A percentile compares a stretch with the other conserved stretches of the same genome.
Conservation (phyloP, 1,140 invertebrate genomes). For the Carposina sasakii region DNA sequence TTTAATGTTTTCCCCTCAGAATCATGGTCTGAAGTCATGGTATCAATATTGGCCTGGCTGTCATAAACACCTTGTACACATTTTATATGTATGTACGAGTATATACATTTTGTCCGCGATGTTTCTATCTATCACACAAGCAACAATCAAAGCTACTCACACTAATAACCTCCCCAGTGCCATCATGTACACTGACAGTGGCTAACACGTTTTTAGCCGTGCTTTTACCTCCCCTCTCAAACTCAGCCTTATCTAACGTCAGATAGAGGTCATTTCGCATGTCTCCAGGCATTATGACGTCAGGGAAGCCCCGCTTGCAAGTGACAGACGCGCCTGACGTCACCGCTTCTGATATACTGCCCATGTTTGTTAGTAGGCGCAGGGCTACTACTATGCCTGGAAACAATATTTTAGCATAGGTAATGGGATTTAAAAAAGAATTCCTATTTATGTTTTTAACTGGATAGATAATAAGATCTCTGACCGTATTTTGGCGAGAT, state of each 20-base stretch:
- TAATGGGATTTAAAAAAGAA: slow-evolving; percentile 3
- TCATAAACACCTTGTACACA: no score
- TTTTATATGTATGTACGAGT: no score
- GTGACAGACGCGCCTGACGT: slow-evolving; percentile 83
- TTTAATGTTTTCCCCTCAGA: no score
- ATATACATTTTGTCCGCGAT: no score
- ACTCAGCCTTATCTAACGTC: slow-evolving; percentile 89
- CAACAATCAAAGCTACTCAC: no score
- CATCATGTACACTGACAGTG: slow-evolving; percentile 85
- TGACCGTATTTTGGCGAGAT: no score
- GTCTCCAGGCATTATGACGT: slow-evolving; percentile 96
- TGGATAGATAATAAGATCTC: no score
- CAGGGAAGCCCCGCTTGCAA: slow-evolving; percentile 92
- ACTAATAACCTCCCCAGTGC: slow-evolving; percentile 81
- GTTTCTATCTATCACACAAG: no score
- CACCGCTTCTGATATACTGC: slow-evolving; percentile 55
- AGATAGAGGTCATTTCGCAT: slow-evolving; percentile 97
- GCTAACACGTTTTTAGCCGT: slow-evolving; percentile 96
- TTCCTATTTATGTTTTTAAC: no score
- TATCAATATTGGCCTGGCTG: no score
- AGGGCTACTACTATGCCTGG: slow-evolving; percentile 65
- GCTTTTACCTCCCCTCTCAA: slow-evolving; percentile 95
- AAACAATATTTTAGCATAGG: no score
- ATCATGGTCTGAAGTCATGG: no score
- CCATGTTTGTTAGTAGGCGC: slow-evolving; percentile 48